Evolutionary conservation across 2,888 invertebrate genomes (phyloP), one percentile per base, ranked within the genome.

Genomic region (Ceramica pisi): DNA sequence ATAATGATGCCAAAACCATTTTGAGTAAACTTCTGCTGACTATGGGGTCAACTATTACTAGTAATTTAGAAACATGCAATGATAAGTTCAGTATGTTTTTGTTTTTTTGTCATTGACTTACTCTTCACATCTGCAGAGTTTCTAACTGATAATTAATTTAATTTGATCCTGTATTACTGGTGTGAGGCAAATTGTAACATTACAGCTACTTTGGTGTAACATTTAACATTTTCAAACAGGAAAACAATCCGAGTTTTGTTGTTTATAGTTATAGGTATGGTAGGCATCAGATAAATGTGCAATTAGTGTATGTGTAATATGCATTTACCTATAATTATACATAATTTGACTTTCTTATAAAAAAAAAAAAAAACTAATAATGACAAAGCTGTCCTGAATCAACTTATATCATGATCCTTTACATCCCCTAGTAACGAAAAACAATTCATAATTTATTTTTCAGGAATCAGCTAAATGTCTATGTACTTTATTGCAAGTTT

Each of bases 161-260:
- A 57, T 57, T 38, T 57, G 35, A 57, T 38, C 38, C 57, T 57
- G 57, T 57, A 82, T 65, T 74, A 62, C 55, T 74, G 64, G 14
- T 48, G 67, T 70, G 61, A 64, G 44, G 48, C 72, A 64, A 71
- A 60, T 59, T 78, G 19, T 60, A 67, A 67, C 10, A 57, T 26
- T 53, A 73, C 50, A 63, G 53, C 9, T 48, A 53, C 21, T 9
- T 38, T 21, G 0, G 21, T 55, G 16, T 46, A 46, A 67, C 21
- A 26, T 31, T 21, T 23, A 41, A 19, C 16, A 53, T 44, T 16
- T 14, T 23, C 16, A 65, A 12, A 75, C 23, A 21, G n/a, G 38
- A 73, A 26, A 35, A 50, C 21, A 14, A 26, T 5, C n/a, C n/a
- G 2, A 26, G 16, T 67, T 41, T 41, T 21, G 26, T 21, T 41